Evolutionary conservation across 2,797 vertebrate genomes (phyloP).

Genomic region (Hybognathus amarus): DNA sequence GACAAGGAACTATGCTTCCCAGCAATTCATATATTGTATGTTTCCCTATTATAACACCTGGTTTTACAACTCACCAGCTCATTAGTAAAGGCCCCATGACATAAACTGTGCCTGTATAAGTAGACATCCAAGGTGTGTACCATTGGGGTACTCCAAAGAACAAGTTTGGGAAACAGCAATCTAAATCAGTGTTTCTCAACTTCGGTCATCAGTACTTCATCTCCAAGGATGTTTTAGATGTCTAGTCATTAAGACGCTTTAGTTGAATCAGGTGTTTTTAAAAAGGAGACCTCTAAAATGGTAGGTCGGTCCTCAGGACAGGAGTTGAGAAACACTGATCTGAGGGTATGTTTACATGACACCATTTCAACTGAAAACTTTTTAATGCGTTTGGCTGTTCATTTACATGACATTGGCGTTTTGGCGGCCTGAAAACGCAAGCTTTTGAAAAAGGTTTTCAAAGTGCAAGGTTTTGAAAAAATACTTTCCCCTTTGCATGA

Average conservation of each 20-base stretch:
- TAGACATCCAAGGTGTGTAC: slow-evolving; percentile 15
- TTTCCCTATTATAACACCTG: not conserved
- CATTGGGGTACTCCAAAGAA: not conserved
- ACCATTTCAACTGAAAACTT: no score
- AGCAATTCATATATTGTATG: not conserved
- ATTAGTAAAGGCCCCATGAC: slow-evolving; percentile 7
- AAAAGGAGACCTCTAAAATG: not conserved
- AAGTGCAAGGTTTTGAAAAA: no score
- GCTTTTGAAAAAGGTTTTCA: no score
- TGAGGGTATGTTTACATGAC: not conserved
- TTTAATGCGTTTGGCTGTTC: no score
- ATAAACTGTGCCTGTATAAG: not conserved
- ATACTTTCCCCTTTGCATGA: no score
- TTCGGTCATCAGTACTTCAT: not conserved
- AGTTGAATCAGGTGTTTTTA: not conserved
- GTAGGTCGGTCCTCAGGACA: not conserved
- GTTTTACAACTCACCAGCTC: not conserved
- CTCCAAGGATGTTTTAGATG: not conserved
- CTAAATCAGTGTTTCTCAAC: not conserved
- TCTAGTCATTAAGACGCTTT: not conserved
- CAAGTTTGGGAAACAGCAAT: not conserved
- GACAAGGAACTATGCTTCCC: not conserved
- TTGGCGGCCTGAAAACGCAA: no score
- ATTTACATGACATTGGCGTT: no score
- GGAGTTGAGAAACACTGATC: not conserved